phyloP scores from a whole-genome alignment of 2,113 vertebrate species.

The Phalacrocorax brasilianus region DNA sequence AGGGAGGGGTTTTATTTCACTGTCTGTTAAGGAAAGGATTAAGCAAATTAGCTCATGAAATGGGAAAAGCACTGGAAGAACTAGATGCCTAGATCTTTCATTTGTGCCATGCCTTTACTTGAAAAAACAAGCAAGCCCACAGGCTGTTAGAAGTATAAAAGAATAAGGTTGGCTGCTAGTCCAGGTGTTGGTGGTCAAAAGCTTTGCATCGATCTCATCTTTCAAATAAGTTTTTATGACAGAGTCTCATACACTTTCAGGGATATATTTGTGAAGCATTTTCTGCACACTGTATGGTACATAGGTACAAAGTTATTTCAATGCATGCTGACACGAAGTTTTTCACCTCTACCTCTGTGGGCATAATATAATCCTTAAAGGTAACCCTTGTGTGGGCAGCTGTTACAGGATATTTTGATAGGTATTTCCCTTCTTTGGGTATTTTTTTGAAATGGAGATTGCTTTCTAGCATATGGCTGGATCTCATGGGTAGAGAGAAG shows the following conservation, averaged over 20 bases:
- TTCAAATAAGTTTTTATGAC: background rate
- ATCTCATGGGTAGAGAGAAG: background rate
- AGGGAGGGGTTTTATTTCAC: background rate
- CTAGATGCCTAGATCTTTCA: background rate
- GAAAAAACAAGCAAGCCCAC: background rate
- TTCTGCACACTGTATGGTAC: background rate
- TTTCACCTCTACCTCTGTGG: background rate
- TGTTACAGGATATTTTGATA: background rate
- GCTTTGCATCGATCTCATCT: background rate
- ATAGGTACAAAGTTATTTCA: background rate
- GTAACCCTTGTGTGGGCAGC: background rate
- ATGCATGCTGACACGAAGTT: background rate
- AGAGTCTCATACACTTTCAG: accelerated
- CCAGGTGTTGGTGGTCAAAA: background rate
- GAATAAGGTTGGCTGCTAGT: background rate
- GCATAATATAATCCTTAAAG: background rate
- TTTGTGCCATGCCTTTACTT: background rate
- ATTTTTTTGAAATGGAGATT: background rate
- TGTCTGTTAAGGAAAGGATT: background rate
- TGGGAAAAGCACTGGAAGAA: background rate
- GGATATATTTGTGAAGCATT: accelerated
- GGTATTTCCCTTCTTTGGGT: background rate
- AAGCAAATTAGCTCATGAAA: background rate
- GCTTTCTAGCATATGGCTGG: background rate
- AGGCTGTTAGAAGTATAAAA: background rate